Base-by-base conservation (phyloP, 2,113 vertebrate genomes). In the Nesogale talazaci region DNA sequence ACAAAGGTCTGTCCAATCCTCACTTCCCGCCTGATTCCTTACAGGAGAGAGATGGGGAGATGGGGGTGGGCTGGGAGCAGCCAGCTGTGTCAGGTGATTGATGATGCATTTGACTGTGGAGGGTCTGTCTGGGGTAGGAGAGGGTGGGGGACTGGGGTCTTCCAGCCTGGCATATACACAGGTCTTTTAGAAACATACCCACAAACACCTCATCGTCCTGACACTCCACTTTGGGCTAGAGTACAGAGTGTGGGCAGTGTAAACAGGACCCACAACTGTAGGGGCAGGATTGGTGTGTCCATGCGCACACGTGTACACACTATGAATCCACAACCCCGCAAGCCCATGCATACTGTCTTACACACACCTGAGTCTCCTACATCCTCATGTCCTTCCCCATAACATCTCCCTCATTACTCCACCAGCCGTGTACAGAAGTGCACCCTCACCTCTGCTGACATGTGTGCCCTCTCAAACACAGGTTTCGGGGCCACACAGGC, bases 201-300 rank as follows among this genome's bases (percentile, higher is more conserved):
- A 25, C 59, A 1, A 9, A 1, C 8, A 5, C n/a, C n/a, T n/a
- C 16, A 7, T 31, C 63, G 27, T 9, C n/a, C 38, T 46, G 16
- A 29, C 16, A 9, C 36, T 6, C 9, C 14, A 34, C 38, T 14
- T 56, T 25, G 2, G 42, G 3, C 40, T 34, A 31, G 29, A 61
- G 59, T 19, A 4, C 19, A 31, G 20, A 5, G 46, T 14, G 63
- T 65, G 23, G 19, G 46, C 46, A 23, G 46, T 59, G 2, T 42
- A 46, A 31, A 29, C 57, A 1, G 36, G 56, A 19, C 20, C 57
- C 15, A 27, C 16, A 31, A 0, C 38, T 10, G 3, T 6, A 83
- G 29, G 16, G 14, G 1, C 27, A 34, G 46, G 27, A 15, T 5
- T 1, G 6, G 9, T 3, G 0, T 0, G 1, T 19, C 1, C n/a